These are phyloP conservation scores for Congeria kusceri DNA, from an alignment of 2,888 invertebrate species.

Conservation along the genomic window DNA sequence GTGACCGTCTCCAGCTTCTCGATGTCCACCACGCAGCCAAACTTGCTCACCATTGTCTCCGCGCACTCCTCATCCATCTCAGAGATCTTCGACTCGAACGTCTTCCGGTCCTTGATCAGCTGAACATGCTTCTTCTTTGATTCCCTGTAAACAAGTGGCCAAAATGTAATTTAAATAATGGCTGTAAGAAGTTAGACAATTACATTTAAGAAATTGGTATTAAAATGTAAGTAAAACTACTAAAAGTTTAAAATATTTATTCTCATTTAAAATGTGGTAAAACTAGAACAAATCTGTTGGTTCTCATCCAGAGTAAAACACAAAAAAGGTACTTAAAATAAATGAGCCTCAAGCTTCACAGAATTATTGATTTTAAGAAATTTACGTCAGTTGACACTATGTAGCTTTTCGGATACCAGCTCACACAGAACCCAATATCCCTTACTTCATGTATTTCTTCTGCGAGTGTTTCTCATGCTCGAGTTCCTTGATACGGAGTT, in stretches of 20 bases:
- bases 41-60: slow-evolving; percentile 84
- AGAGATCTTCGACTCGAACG: slow-evolving; percentile 81
- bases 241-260: no score
- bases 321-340: no score
- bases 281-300: no score
- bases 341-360: no score
- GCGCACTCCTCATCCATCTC: slow-evolving; percentile 83
- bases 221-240: no score
- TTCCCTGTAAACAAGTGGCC: slow-evolving; percentile 73
- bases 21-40: slow-evolving; percentile 84
- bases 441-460: slow-evolving; percentile 84
- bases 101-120: slow-evolving; percentile 83
- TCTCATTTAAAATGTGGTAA: no score
- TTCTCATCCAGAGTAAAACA: no score
- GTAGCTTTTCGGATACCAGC: background rate
- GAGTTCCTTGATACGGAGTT: slow-evolving; percentile 84
- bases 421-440: background rate
- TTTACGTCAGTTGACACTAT: no score
- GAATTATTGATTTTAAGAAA: no score
- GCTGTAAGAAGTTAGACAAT: no score
- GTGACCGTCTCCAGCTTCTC: slow-evolving; percentile 85
- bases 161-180: no score
- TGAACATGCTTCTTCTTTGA: slow-evolving; percentile 83
- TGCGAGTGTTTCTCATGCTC: slow-evolving; percentile 84
- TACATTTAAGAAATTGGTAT: no score